Percentiles rank a stretch among this genome's conserved stretches.
phyloP scores from a whole-genome alignment of 2,113 vertebrate genomes.

The Cyanoramphus novaezelandiae region DNA sequence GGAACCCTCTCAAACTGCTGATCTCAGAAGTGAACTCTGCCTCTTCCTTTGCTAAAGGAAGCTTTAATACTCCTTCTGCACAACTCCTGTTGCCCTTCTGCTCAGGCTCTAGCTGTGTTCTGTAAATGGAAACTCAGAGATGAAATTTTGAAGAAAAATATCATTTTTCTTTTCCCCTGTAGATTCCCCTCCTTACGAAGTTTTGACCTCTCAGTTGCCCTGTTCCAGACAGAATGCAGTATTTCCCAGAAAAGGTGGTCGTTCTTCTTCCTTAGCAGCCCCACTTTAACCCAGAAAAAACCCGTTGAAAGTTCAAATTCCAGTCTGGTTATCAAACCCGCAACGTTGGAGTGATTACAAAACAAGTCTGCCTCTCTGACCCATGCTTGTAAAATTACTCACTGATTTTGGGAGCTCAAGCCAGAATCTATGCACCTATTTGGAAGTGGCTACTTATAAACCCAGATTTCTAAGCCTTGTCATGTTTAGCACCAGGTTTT shows the following conservation, averaged over 20 bases:
- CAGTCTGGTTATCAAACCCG: constrained; percentile 28
- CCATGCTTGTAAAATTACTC: constrained; percentile 26
- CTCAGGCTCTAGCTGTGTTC: neutral
- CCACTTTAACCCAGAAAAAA: constrained; percentile 1
- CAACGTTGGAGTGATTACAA: neutral
- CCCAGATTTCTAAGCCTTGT: neutral
- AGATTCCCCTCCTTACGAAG: neutral
- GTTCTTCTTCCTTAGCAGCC: neutral
- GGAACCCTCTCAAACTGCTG: neutral
- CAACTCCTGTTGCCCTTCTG: neutral
- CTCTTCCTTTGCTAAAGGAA: neutral
- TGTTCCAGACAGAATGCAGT: neutral
- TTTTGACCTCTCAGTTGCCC: neutral
- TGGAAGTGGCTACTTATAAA: neutral
- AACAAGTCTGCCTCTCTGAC: neutral
- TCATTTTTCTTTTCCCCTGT: rapidly evolving
- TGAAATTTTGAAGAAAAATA: neutral
- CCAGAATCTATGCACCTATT: neutral
- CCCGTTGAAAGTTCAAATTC: constrained; percentile 37
- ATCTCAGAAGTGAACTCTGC: neutral
- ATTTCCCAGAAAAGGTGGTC: constrained; percentile 4
- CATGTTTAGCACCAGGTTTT: neutral
- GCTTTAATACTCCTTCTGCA: neutral
- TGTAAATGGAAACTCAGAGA: neutral
- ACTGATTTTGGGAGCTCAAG: neutral